Evolutionary conservation across 92 coral and sea anemone species (phyloP), one percentile per base, ranked within the genome.

Genomic region (Blastomussa wellsi): DNA sequence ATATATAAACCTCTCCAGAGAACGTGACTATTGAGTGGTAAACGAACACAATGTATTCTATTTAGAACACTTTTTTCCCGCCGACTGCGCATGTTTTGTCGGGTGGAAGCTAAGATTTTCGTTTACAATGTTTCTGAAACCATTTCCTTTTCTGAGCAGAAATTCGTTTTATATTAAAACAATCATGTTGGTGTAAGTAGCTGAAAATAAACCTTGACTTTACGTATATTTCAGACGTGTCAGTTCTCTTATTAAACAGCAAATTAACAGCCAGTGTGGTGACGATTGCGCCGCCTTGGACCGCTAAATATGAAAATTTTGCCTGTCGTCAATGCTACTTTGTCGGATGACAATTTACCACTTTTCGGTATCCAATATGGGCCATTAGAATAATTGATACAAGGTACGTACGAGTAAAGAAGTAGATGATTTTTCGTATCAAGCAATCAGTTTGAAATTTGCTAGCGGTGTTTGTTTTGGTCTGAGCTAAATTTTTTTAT

Each of bases 351-450:
- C 35, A n/a, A 53, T 55, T 77, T 77, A 3, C 15, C 47, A 32
- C 16, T 39, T 38, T 62, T 64, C 39, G n/a, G 72, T 32, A 15
- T 68, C 80, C 49, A 79, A 79, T 53, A 20, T 22, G 55, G n/a
- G 31, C 72, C n/a, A 38, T 62, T 41, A 38, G 37, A 57, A 79
- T 79, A 41, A 79, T 64, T 62, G 72, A 62, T 48, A 53, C 55
- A 37, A 53, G 33, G 81, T 77, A 35, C 47, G 35, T 60, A 79
- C 28, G 26, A 64, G 39, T 17, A 39, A 39, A 79, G 51, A 8
- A 17, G 38, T 79, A 55, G 26, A 64, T 57, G 26, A 79, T 17
- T 57, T 31, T 78, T 4, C 70, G 11, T 39, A 59, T 24, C 7
- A 14, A 6, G 28, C 15, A 14, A 39, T 10, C 5, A 32, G 8